A percentile compares a stretch with the other conserved stretches of the same genome.
phyloP scores from a whole-genome alignment of 37 sponge, comb jelly and placozoan genomes.

The Diacarnus erythraeanus region DNA sequence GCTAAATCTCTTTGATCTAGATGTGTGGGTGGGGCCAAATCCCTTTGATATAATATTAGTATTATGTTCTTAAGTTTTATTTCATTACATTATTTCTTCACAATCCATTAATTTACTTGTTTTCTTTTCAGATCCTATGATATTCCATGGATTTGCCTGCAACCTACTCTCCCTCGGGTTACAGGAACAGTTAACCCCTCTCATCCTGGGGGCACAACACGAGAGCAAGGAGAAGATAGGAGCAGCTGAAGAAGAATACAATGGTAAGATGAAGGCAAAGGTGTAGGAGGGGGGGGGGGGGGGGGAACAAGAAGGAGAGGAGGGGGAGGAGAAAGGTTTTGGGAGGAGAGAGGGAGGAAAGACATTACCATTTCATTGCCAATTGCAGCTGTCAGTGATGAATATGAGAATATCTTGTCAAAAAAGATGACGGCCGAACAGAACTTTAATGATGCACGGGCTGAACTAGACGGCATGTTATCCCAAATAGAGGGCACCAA shows the following conservation, averaged over 20 bases:
- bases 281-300: too few relatives aligned
- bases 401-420: conserved; percentile 9
- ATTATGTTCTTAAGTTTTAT: neutral
- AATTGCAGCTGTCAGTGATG: conserved; percentile 26
- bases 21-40: too few relatives aligned
- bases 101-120: neutral
- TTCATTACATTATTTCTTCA: neutral
- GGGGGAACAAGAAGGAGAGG: too few relatives aligned
- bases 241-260: conserved; percentile 25
- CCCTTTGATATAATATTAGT: too few relatives aligned
- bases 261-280: conserved; percentile 37
- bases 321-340: too few relatives aligned
- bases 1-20: too few relatives aligned
- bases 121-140: neutral
- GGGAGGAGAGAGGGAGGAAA: too few relatives aligned
- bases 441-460: conserved; percentile 3
- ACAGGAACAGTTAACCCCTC: conserved; percentile 20
- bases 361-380: neutral
- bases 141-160: conserved; percentile 16
- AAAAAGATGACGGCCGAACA: conserved; percentile 11
- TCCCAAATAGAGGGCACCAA: neutral
- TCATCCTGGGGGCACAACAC: conserved; percentile 5
- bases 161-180: conserved; percentile 28
- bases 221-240: conserved; percentile 2
- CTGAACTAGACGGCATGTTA: conserved; percentile 36